Evolutionary conservation across 2,797 vertebrate species (phyloP).

Genomic region (Knipowitschia caucasica): DNA sequence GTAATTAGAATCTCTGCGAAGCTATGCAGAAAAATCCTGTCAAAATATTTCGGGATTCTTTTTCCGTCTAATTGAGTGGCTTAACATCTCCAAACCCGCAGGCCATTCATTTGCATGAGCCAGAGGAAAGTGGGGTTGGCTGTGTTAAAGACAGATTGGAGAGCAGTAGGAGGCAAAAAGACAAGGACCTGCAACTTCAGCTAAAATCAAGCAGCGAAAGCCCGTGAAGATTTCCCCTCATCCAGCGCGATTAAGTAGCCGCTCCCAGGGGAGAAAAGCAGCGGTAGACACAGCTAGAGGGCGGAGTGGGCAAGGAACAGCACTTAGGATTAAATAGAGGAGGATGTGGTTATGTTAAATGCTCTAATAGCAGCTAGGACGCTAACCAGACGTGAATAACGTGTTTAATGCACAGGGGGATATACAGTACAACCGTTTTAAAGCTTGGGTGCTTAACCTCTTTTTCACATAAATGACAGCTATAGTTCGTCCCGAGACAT

Average conservation of each 20-base stretch:
- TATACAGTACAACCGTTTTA: not conserved
- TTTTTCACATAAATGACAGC: no score
- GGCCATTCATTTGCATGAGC: slow-evolving; percentile 40
- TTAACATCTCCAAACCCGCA: slow-evolving; percentile 52
- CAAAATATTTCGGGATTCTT: slow-evolving; percentile 41
- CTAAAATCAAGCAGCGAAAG: slow-evolving; percentile 55
- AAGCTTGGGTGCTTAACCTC: no score
- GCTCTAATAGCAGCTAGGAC: slow-evolving; percentile 9
- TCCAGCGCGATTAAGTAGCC: slow-evolving; percentile 55
- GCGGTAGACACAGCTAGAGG: slow-evolving; percentile 18
- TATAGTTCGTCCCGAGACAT: no score
- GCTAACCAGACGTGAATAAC: slow-evolving; percentile 9
- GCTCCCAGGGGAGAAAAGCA: slow-evolving; percentile 46
- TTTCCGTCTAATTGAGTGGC: slow-evolving; percentile 40
- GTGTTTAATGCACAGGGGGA: not conserved
- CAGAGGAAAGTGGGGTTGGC: slow-evolving; percentile 42
- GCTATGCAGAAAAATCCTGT: slow-evolving; percentile 45
- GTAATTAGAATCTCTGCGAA: slow-evolving; percentile 22
- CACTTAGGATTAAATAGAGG: slow-evolving; percentile 32
- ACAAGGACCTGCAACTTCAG: slow-evolving; percentile 70
- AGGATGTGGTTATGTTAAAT: slow-evolving; percentile 24
- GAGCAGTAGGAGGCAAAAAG: slow-evolving; percentile 64
- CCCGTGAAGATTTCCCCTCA: slow-evolving; percentile 52
- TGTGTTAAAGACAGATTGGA: slow-evolving; percentile 70
- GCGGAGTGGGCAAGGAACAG: slow-evolving; percentile 28